These are phyloP conservation scores for Sminthurinus aureus DNA, from an alignment of 2,888 invertebrate species.

Conservation along the genomic window DNA sequence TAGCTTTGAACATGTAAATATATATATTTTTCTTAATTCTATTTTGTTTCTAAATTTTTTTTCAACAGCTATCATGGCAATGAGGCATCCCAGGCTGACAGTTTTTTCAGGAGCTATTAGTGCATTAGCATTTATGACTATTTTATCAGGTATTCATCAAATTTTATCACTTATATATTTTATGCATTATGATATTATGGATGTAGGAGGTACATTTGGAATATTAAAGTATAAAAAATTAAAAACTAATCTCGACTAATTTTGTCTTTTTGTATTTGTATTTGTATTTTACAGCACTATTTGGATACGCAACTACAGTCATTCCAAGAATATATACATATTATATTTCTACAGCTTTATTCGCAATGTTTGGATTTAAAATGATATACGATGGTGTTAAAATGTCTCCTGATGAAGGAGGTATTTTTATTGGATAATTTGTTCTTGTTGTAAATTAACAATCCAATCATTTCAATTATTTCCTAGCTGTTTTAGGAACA, in stretches of 20 bases:
- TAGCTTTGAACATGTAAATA: too few species aligned
- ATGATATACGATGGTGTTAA: conserved; percentile 96
- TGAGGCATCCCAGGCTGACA: conserved; percentile 91
- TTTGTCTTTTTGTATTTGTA: neutral
- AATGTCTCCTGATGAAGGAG: conserved; percentile 89
- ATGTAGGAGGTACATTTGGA: neutral
- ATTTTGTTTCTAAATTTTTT: too few species aligned
- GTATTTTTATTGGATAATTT: too few species aligned
- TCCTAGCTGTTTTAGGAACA: too few species aligned
- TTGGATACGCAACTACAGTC: conserved; percentile 93
- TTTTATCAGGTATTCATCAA: conserved; percentile 76
- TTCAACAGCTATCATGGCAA: conserved; percentile 98
- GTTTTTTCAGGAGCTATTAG: conserved; percentile 94
- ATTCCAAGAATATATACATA: conserved; percentile 94
- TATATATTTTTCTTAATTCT: too few species aligned
- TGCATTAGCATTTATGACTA: conserved; percentile 91
- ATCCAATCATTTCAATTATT: too few species aligned
- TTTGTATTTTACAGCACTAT: conserved; percentile 71
- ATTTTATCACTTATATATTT: neutral
- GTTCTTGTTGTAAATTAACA: too few species aligned
- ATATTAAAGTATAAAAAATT: neutral
- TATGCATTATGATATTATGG: neutral
- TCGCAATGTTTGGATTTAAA: conserved; percentile 96
- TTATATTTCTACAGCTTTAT: conserved; percentile 92
- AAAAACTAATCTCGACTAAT: neutral